Percentiles rank a stretch among this genome's conserved stretches.
Conservation (phyloP, 2,113 vertebrate species). For the Hemichromis elongatus region DNA sequence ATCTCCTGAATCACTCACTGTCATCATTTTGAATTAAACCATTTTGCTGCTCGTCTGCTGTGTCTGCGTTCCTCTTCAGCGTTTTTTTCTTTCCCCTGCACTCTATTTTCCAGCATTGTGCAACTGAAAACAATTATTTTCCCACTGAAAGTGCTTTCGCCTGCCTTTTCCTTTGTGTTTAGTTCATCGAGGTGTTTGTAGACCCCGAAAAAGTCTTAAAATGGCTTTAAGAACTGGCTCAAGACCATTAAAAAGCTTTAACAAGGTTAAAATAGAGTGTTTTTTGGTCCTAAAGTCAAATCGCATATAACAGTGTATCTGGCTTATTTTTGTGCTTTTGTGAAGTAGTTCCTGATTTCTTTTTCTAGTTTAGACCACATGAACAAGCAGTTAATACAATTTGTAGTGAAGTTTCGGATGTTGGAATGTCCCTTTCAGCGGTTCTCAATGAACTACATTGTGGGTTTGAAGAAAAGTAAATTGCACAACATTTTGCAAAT, state of each 20-base stretch:
- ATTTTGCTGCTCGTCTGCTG: background rate
- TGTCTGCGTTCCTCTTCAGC: background rate
- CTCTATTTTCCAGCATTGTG: background rate
- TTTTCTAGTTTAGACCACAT: background rate
- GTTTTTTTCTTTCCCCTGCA: background rate
- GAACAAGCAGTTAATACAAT: background rate
- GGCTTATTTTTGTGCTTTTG: background rate
- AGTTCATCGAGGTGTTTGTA: background rate
- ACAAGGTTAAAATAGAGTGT: background rate
- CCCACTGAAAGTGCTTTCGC: background rate
- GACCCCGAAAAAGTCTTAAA: slow-evolving; percentile 5
- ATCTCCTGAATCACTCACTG: slow-evolving; percentile 43
- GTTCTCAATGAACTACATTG: background rate
- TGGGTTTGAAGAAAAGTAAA: background rate
- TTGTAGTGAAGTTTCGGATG: background rate
- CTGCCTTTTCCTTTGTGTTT: background rate
- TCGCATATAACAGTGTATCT: background rate
- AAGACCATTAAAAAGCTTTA: background rate
- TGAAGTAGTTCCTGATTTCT: background rate
- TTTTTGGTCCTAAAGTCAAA: background rate
- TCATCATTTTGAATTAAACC: slow-evolving; percentile 34
- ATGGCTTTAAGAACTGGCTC: background rate
- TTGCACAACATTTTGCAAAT: background rate
- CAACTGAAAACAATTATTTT: background rate
- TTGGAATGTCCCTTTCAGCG: background rate